Conservation (phyloP, 2,797 vertebrate genomes). For the Thunnus albacares region DNA sequence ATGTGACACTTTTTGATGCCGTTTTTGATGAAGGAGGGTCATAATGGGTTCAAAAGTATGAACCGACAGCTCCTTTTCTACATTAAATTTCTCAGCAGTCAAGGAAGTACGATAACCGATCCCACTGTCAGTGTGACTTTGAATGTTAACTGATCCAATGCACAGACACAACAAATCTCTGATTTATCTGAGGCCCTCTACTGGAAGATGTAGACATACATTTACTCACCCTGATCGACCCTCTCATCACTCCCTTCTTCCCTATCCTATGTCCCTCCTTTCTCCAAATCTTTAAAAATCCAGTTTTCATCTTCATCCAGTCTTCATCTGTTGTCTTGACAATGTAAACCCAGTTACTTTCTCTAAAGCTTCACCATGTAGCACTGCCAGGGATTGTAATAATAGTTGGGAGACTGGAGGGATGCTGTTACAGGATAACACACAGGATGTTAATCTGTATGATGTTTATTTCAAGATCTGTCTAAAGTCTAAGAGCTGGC, state of each 20-base stretch:
- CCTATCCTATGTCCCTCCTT: background rate
- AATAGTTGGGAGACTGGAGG: slow-evolving; percentile 35
- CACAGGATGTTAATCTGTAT: slow-evolving; percentile 51
- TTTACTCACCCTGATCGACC: slow-evolving; percentile 34
- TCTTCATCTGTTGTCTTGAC: background rate
- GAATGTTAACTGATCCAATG: background rate
- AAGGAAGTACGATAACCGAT: background rate
- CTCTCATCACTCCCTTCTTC: slow-evolving; percentile 9
- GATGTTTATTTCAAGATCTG: slow-evolving; percentile 40
- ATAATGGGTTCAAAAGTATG: slow-evolving; percentile 3
- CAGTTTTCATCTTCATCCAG: background rate
- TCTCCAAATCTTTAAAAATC: background rate
- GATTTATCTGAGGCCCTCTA: no score
- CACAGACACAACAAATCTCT: background rate
- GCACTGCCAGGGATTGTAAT: slow-evolving; percentile 30
- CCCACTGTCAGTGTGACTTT: background rate
- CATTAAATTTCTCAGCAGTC: background rate
- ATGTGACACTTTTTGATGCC: slow-evolving; percentile 9
- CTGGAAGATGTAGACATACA: slow-evolving; percentile 18
- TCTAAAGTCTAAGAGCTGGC: slow-evolving; percentile 28
- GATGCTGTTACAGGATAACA: slow-evolving; percentile 31
- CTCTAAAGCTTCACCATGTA: slow-evolving; percentile 14
- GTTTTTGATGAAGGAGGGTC: slow-evolving; percentile 22
- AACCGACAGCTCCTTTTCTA: background rate
- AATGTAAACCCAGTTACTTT: background rate